These are phyloP conservation scores for Schizaphis graminum DNA, from an alignment of 2,888 invertebrate species.

Conservation along the genomic window DNA sequence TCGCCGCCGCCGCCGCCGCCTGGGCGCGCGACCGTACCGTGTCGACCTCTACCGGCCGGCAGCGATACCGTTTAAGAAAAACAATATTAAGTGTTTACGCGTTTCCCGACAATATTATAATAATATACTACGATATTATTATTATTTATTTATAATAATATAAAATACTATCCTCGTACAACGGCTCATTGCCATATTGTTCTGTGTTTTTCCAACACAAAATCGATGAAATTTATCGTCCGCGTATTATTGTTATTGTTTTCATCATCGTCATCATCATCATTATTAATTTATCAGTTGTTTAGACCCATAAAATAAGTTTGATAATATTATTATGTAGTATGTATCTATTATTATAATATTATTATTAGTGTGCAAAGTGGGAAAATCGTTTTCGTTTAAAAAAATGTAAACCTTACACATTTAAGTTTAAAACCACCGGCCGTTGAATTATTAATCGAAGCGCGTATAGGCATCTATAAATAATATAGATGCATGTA, in stretches of 20 bases:
- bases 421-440: not conserved
- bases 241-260: not conserved
- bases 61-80: not conserved
- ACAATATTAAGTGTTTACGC: not conserved
- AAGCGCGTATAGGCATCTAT: not conserved
- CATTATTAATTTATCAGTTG: not conserved
- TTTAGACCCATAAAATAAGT: not conserved
- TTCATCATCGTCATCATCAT: not conserved
- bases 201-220: not conserved
- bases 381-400: not conserved
- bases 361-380: not conserved
- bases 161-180: not conserved
- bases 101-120: not conserved
- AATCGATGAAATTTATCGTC: not conserved
- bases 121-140: not conserved
- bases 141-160: not conserved
- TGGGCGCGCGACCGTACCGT: constrained; percentile 51
- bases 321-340: not conserved
- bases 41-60: constrained; percentile 48
- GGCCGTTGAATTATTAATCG: not conserved
- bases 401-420: not conserved
- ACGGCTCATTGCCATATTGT: not conserved
- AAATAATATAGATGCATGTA: not conserved
- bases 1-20: not conserved
- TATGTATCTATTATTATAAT: not conserved